Base-by-base conservation (phyloP, 2,113 vertebrate genomes). In the Meleagris gallopavo region DNA sequence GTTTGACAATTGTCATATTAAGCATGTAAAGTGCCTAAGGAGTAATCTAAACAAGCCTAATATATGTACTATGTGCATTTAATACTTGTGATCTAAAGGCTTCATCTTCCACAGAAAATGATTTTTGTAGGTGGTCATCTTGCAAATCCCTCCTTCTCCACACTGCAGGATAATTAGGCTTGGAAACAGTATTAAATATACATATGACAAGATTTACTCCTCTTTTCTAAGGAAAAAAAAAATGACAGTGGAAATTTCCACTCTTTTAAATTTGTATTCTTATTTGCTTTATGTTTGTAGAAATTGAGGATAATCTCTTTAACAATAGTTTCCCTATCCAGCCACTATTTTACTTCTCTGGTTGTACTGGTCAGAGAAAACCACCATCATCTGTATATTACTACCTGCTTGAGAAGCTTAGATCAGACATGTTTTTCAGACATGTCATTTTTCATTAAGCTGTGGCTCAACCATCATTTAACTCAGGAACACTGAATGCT, bases 361-460 rank as follows among this genome's bases (percentile, higher is more conserved):
- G 2, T 54, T 36, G 7, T 34, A 34, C n/a, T 34, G 18, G 2
- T 2, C 66, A 18, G 19, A 86, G 41, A 71, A 25, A 43, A 43
- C 6, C 16, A 74, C 0, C 27, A 62, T 0, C 4, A 30, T 27
- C 7, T 82, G 16, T 16, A 0, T 18, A 11, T 20, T 29, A 17
- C 45, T 40, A 22, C 15, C 2, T 22, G 22, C 43, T 9, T 50
- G 25, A 18, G 81, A 24, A 76, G 72, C 43, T 30, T 40, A 16
- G 10, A 11, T 32, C 16, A 55, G 10, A 30, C 11, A 4, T 10
- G 4, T 3, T 94, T 67, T 73, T 62, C 55, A 54, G 22, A 27
- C 3, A 4, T 8, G 15, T 7, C 1, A 0, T 17, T 77, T 92
- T 72, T 40, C 20, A 17, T 2, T 46, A 2, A 0, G 2, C 17